Evolutionary conservation across 2,113 vertebrate species (phyloP).

Genomic region (Archilochus colubris): DNA sequence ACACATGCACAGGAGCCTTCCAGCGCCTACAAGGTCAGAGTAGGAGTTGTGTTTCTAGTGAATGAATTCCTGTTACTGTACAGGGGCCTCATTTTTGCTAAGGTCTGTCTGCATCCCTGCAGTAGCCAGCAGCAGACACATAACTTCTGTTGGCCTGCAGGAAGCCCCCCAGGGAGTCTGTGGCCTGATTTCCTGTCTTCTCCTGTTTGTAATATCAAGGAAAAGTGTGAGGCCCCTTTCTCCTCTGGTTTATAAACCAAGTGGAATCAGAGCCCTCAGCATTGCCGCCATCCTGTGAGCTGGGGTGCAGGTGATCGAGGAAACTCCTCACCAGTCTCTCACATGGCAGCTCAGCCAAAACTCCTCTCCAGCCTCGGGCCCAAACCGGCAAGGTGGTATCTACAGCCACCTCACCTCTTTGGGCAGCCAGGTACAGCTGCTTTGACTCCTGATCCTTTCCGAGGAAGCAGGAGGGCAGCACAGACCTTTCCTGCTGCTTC

Average conservation of each 20-base stretch:
- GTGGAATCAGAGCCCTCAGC: background rate
- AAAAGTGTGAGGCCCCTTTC: background rate
- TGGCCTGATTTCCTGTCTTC: background rate
- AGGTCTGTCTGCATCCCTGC: background rate
- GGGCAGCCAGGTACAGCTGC: background rate
- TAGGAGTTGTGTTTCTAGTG: background rate
- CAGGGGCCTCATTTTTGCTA: background rate
- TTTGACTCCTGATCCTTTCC: background rate
- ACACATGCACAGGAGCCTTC: background rate
- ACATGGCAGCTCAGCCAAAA: fast-evolving
- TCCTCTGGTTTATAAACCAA: background rate
- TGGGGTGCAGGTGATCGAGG: background rate
- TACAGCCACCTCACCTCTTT: fast-evolving
- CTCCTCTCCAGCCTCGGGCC: background rate
- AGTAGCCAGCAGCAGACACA: background rate
- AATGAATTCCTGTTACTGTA: background rate
- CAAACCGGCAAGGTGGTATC: fast-evolving
- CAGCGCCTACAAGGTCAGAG: background rate
- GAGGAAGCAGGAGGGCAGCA: background rate
- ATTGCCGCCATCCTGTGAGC: fast-evolving
- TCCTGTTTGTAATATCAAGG: background rate
- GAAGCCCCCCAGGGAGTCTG: background rate
- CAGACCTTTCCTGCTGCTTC: background rate
- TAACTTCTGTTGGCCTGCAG: background rate
- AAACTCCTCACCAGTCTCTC: background rate